phyloP scores from a whole-genome alignment of 2,113 vertebrate genomes.

The Trogon melanurus region DNA sequence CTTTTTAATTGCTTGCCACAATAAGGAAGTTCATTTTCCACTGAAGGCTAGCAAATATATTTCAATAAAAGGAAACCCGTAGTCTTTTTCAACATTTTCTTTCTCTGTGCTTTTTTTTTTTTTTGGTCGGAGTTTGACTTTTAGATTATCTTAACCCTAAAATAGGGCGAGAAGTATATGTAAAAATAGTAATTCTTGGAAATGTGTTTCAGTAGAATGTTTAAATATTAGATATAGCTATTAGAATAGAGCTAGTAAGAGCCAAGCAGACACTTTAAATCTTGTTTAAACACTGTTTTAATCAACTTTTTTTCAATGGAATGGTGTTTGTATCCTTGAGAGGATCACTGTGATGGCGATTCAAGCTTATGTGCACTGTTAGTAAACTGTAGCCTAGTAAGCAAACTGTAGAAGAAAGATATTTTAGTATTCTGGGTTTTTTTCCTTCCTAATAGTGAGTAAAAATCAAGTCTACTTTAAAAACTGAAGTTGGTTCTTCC shows the following conservation, averaged over 20 bases:
- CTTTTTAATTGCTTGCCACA: neutral
- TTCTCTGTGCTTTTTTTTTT: neutral
- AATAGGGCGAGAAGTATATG: neutral
- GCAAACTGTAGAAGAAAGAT: neutral
- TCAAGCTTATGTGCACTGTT: neutral
- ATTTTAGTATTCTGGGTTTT: too few relatives aligned
- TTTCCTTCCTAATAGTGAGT: neutral
- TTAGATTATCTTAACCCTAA: neutral
- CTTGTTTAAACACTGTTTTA: neutral
- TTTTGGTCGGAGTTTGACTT: neutral
- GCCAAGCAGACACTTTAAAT: neutral
- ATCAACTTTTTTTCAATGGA: neutral
- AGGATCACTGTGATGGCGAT: neutral
- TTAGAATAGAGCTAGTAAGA: neutral
- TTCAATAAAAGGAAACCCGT: constrained; percentile 5
- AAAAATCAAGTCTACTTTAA: neutral
- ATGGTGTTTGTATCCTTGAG: neutral
- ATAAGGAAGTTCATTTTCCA: neutral
- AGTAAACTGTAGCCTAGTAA: neutral
- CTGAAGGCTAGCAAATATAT: neutral
- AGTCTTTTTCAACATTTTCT: neutral
- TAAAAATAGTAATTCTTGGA: neutral
- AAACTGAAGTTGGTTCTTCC: neutral
- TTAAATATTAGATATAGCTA: neutral
- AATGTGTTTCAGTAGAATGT: neutral